Evolutionary conservation across 2,888 invertebrate species (phyloP), one percentile per base, ranked within the genome.

Genomic region (Melangyna quadrimaculata): DNA sequence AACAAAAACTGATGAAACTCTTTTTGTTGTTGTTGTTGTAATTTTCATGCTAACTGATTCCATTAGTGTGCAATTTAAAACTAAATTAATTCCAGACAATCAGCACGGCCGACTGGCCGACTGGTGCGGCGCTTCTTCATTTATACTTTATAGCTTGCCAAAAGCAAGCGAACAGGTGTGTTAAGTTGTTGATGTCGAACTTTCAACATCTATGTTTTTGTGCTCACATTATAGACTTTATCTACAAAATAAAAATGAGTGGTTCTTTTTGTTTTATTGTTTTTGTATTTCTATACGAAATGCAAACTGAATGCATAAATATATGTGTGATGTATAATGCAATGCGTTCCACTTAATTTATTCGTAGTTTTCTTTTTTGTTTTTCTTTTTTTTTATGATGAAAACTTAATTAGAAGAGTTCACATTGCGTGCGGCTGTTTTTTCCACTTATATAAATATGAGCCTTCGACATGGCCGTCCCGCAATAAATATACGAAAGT

Each of bases 361-460:
- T 78, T 77, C 67, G 65, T 43, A 77, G 29, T 67, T 83, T 84
- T 53, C 67, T 61, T 63, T 57, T 32, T 22, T 14, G 4, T n/a
- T 29, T 53, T 14, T 24, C n/a, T 27, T 14, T 59, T 7, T 14
- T 73, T 80, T 63, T 32, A 69, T 69, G 73, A 73, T 77, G 73
- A 81, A 81, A 86, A 86, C 53, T 77, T 86, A 86, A 86, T 86
- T 86, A 86, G 80, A 77, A 63, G 48, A 86, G 77, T 86, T 86
- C 80, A 86, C 86, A 86, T 86, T 78, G 86, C 81, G 80, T 86
- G 86, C 59, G 73, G 45, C 63, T 51, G 40, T 37, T 32, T 45
- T 80, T 70, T 75, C 69, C 80, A 73, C 63, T 81, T 75, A 79
- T n/a, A n/a, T n/a, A n/a, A n/a, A n/a, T n/a, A n/a, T 78, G 73